Evolutionary conservation across 2,797 vertebrate genomes (phyloP), one percentile per base, ranked within the genome.

Genomic region (Malurus splendens): DNA sequence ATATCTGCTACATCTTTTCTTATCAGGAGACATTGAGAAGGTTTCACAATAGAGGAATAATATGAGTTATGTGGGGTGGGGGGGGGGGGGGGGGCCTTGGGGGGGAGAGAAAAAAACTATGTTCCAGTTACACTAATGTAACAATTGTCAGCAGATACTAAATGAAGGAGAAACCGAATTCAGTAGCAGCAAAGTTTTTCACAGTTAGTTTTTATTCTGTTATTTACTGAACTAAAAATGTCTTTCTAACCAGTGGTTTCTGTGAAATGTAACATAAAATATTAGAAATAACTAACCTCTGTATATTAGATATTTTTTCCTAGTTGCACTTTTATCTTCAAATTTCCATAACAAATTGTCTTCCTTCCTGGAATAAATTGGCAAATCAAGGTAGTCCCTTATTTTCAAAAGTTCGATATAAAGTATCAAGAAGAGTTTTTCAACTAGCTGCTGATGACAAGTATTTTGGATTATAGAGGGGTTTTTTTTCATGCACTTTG

Each of bases 1-100:
- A 28, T 8, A 18, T 0, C 42, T 36, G 24, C 7, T 50, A 80
- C 13, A 51, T 42, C 65, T 52, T 50, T 74, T 19, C 23, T 54
- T 79, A 36, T 30, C 36, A 59, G 19, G 5, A 75, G 67, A 54
- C 20, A 28, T 0, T 6, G 28, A 44, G 56, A 59, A 5, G 47
- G 10, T 47, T 57, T 44, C 1, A 4, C 38, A 65, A 59, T 4
- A 73, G 16, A 18, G 16, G 11, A 36, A 41, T 79, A 86, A 78
- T 3, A 54, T 0, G 4, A 25, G 6, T 56, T 77, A 64, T 2
- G 19, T 55, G 3, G 7, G 9, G 6, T 5, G 8, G 4, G 7
- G 4, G 7, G 23, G 3, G 2, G 4, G 4, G n/a, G n/a, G n/a
- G n/a, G n/a, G n/a, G n/a, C n/a, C n/a, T n/a, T n/a, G 4, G 7